Base-by-base conservation (phyloP, 2,888 invertebrate genomes). In the Rotaria magnacalcarata region DNA sequence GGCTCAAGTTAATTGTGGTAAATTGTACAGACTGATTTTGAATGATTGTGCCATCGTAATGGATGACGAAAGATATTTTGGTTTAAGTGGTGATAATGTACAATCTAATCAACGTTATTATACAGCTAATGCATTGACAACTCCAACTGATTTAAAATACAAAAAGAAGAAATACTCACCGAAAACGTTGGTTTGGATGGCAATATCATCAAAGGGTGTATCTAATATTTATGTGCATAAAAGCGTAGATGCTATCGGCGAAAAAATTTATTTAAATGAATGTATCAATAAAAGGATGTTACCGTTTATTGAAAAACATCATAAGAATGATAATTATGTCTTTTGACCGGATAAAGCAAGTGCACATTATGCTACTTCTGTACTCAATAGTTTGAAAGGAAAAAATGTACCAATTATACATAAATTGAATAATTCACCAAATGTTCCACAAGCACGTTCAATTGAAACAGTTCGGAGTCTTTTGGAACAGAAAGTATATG, bases 401-500 rank as follows among this genome's bases (percentile, higher is more conserved):
- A 58, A 58, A 58, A 58, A 10, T n/a, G 24, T 58, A 6, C 3
- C 58, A 21, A 14, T 58, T 58, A n/a, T 58, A 7, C 58, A 7
- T 21, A 58, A 58, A 21, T n/a, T 5, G n/a, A n/a, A n/a, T n/a
- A n/a, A n/a, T n/a, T n/a, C n/a, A n/a, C n/a, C n/a, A n/a, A n/a
- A n/a, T n/a, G n/a, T n/a, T n/a, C n/a, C n/a, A n/a, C n/a, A n/a
- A n/a, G n/a, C n/a, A n/a, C n/a, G n/a, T n/a, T n/a, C 14, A 84
- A 50, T 84, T 19, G 41, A 54, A 56, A 84, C n/a, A 41, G 27
- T 84, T 56, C 34, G 54, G 56, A 34, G 56, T 84, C 21, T 24
- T 84, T 84, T 84, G 19, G 27, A 54, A 52, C 27, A 84, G 27
- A 84, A 54, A 56, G 84, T 84, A 34, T 84, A 84, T 52, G 56